Conservation (phyloP, 2,113 vertebrate genomes). For the Epinephelus moara region DNA sequence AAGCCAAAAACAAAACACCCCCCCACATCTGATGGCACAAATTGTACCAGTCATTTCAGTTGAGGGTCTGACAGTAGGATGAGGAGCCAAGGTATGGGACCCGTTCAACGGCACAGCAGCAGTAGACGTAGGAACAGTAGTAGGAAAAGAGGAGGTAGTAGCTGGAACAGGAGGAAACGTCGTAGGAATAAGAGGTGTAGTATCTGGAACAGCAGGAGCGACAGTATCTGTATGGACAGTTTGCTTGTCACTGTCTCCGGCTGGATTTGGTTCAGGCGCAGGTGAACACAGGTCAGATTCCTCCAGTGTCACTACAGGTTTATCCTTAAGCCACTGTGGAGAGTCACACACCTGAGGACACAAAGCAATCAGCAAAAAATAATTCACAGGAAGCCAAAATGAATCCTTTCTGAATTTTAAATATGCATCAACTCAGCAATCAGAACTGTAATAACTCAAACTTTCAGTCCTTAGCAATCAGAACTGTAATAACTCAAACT, state of each 20-base stretch:
- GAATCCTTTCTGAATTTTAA: too few species aligned
- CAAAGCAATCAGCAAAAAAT: neutral
- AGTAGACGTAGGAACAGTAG: neutral
- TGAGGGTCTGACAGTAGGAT: neutral
- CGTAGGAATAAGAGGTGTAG: rapidly evolving
- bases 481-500: too few species aligned
- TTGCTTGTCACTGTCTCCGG: neutral
- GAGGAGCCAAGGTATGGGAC: too few species aligned
- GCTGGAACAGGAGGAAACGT: rapidly evolving
- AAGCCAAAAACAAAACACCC: conserved; percentile 79
- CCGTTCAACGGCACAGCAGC: too few species aligned
- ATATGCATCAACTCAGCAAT: neutral
- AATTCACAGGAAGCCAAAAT: neutral
- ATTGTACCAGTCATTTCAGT: neutral
- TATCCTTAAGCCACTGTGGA: conserved; percentile 12
- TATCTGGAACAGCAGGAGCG: too few species aligned
- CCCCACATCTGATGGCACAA: neutral
- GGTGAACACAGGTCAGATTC: conserved; percentile 53
- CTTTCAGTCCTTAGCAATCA: too few species aligned
- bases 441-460: too few species aligned
- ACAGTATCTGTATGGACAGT: too few species aligned
- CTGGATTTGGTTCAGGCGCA: rapidly evolving
- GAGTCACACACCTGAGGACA: conserved; percentile 69
- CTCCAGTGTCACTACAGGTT: conserved; percentile 42
- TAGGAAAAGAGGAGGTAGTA: rapidly evolving